phyloP scores from a whole-genome alignment of 1,140 invertebrate species.

The Anagrus nilaparvatae region DNA sequence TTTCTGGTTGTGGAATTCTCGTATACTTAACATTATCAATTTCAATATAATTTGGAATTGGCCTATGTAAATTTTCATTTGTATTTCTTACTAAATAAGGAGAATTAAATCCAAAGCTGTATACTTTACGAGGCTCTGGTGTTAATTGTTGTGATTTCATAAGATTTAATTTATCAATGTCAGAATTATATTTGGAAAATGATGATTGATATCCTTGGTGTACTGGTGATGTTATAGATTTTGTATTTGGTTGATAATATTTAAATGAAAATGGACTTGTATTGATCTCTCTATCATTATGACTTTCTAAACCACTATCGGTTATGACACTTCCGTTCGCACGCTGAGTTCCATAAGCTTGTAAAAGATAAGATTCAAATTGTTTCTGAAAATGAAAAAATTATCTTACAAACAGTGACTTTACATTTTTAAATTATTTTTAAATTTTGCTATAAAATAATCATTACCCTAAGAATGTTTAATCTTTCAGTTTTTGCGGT shows the following conservation, averaged over 20 bases:
- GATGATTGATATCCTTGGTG: too few relatives aligned
- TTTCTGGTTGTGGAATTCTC: too few relatives aligned
- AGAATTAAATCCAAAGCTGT: too few relatives aligned
- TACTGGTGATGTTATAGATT: too few relatives aligned
- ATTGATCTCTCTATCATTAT: slow-evolving; percentile 20
- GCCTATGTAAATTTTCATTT: too few relatives aligned
- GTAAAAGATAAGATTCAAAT: slow-evolving; percentile 32
- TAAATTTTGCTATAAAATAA: background rate
- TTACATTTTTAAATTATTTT: background rate
- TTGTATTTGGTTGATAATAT: background rate
- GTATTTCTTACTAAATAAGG: too few relatives aligned
- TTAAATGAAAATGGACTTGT: slow-evolving; percentile 2
- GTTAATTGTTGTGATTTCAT: too few relatives aligned
- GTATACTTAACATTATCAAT: too few relatives aligned
- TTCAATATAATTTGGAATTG: too few relatives aligned
- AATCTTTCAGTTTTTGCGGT: slow-evolving; percentile 50
- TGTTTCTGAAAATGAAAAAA: slow-evolving; percentile 28
- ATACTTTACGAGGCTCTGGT: too few relatives aligned
- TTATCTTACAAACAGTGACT: background rate
- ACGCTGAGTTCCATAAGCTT: slow-evolving; percentile 17
- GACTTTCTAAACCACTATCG: slow-evolving; percentile 27
- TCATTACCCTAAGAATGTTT: slow-evolving; percentile 43
- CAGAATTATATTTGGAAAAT: too few relatives aligned
- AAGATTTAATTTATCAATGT: too few relatives aligned
- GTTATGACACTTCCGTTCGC: slow-evolving; percentile 17